These are phyloP conservation scores for Danaus chrysippus DNA, from an alignment of 2,888 invertebrate genomes.

Conservation along the genomic window DNA sequence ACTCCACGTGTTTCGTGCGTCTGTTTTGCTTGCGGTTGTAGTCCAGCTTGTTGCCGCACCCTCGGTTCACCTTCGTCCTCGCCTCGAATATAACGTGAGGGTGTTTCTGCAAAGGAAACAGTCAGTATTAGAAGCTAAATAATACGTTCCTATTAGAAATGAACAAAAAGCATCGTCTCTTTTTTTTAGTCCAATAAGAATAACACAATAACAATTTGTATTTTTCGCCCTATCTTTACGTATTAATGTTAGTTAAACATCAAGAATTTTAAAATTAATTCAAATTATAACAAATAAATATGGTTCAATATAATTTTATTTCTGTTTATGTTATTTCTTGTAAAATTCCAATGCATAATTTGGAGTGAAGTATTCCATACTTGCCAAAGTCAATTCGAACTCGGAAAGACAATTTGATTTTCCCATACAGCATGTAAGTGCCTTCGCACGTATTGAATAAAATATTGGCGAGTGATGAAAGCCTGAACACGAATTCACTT, in stretches of 20 bases:
- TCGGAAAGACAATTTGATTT: conserved; percentile 28
- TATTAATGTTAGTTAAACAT: no score
- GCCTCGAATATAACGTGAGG: conserved; percentile 98
- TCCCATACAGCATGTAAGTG: conserved; percentile 24
- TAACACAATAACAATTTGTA: no score
- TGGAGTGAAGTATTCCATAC: background rate
- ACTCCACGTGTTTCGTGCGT: conserved; percentile 80
- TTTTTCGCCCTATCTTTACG: no score
- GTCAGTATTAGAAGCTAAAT: conserved; percentile 38
- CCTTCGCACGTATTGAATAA: conserved; percentile 31
- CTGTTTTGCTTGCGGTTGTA: conserved; percentile 84
- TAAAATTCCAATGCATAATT: conserved; percentile 4
- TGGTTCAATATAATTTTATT: background rate
- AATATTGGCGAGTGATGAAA: conserved; percentile 36
- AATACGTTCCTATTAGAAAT: background rate
- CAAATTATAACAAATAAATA: background rate
- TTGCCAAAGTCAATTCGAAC: conserved; percentile 1
- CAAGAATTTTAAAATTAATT: no score
- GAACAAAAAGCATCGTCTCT: background rate
- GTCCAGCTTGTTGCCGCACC: conserved; percentile 90
- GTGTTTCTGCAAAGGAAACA: conserved; percentile 94
- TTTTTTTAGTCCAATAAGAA: no score
- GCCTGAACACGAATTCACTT: conserved; percentile 35
- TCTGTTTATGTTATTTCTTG: background rate
- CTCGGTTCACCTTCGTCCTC: conserved; percentile 92